phyloP scores from a whole-genome alignment of 2,797 vertebrate species.

The Platalea minor region DNA sequence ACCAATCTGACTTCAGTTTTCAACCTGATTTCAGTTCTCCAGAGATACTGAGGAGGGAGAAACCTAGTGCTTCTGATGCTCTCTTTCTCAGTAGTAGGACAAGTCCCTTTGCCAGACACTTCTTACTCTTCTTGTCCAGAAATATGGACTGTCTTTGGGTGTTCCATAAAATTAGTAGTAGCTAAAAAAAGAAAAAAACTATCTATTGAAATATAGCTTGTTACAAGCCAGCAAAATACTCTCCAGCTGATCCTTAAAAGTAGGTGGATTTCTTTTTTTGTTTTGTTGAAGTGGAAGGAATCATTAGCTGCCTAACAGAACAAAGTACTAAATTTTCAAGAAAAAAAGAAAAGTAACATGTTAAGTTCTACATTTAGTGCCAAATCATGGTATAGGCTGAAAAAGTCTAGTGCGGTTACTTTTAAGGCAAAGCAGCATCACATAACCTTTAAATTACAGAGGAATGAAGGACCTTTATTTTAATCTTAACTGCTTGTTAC shows the following conservation, averaged over 20 bases:
- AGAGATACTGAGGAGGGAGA: not conserved
- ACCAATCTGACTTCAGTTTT: not conserved
- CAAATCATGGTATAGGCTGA: not conserved
- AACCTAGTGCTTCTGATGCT: not conserved
- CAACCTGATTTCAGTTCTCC: not conserved
- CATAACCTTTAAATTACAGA: not conserved
- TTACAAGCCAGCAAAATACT: not conserved
- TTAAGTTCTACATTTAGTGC: not conserved
- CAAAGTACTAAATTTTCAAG: not conserved
- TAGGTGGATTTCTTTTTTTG: not conserved
- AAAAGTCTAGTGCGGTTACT: not conserved
- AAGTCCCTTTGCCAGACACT: not conserved
- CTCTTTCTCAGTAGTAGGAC: not conserved
- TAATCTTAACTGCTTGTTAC: not conserved
- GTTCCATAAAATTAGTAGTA: not conserved
- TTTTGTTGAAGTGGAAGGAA: constrained; percentile 3
- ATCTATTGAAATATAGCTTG: not conserved
- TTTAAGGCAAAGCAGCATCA: not conserved
- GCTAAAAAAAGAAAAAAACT: not conserved
- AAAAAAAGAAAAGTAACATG: not conserved
- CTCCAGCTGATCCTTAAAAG: not conserved
- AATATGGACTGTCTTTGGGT: not conserved
- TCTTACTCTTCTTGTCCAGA: not conserved
- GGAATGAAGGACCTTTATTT: not conserved
- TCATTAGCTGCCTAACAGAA: not conserved